Base-by-base conservation (phyloP, 2,888 invertebrate species). In the Rhaphigaster nebulosa region DNA sequence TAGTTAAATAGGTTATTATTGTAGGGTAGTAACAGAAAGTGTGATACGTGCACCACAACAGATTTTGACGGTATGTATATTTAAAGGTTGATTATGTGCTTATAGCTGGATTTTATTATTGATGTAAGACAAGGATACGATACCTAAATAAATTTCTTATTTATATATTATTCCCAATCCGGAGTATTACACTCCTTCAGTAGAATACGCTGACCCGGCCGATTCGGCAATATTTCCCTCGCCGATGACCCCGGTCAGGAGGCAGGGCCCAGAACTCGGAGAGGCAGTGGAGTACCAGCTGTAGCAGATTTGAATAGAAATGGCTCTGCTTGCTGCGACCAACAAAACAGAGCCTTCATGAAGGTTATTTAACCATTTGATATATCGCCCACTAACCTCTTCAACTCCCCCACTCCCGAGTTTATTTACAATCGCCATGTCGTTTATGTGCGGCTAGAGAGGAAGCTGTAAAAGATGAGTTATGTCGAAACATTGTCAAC, bases 301-400 rank as follows among this genome's bases (percentile, higher is more conserved):
- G 70, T 76, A 76, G 34, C 70, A 38, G 70, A 84, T 84, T 84
- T 45, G 84, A 84, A 84, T 84, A 84, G 45, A 84, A 84, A 84
- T 84, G 84, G n/a, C 84, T 23, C 80, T 84, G 84, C 50, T 84
- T 45, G 84, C 45, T 5, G n/a, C 5, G 45, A 10, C 38, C 45
- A 45, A 84, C 84, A 84, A 84, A 84, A 84, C 84, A 84, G 15
- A 20, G 84, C 38, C 84, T 84, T 84, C 45, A 84, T 84, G n/a
- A 45, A 84, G 84, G 45, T 84, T 76, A 76, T 76, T 76, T 76
- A 76, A 76, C 70, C 70, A 38, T 76, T 84, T 84, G 84, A 84
- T 84, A 26, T 84, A 84, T 84, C 12, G 84, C 45, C 38, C 84
- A 50, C 84, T 84, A 50, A 84, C 84, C 45, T 84, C 4, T 13